Evolutionary conservation across 2,797 vertebrate species (phyloP), one percentile per base, ranked within the genome.

Genomic region (Melanotaenia nigrans): DNA sequence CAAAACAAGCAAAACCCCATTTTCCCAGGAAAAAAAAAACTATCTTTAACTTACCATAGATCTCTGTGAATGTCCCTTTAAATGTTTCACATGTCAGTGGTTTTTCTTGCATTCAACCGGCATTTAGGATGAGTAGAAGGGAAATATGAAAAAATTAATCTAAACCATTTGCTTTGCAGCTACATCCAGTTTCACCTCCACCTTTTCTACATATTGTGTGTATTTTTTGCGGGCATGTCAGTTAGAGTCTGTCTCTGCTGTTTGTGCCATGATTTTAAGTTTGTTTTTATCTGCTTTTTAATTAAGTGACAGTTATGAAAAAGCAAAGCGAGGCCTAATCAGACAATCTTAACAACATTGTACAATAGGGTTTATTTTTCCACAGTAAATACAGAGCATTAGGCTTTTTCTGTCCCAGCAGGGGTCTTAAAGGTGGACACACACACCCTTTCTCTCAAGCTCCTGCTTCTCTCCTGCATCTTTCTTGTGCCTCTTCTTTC

Each of bases 341-440:
- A 77, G 70, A 30, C 57, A 53, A 63, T 81, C 79, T 84, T 80
- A 81, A 73, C 71, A 73, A 64, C 79, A 86, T 87, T 77, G 79
- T 83, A 61, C 57, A 51, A 81, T 79, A 33, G 40, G 64, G 75
- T 73, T 86, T 86, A 88, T 90, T 88, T 85, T 85, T 82, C 76
- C 84, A 85, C 82, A 87, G 83, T 90, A 90, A 88, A 91, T 83
- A 78, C 25, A n/a, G 64, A 72, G 85, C 84, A 88, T 93, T 93
- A 92, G 82, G 81, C 85, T 81, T 91, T 51, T 90, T 85, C 82
- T 81, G 88, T 83, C 90, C 65, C 94, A 93, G 93, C 93, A 89
- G 93, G 95, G 93, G 85, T 91, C 79, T 92, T 88, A 64, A 59
- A 78, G 35, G 73, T 59, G 35, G 47, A 45, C 69, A 63, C 61